Conservation (phyloP, 2,797 vertebrate species). For the Odontamblyopus rebecca region DNA sequence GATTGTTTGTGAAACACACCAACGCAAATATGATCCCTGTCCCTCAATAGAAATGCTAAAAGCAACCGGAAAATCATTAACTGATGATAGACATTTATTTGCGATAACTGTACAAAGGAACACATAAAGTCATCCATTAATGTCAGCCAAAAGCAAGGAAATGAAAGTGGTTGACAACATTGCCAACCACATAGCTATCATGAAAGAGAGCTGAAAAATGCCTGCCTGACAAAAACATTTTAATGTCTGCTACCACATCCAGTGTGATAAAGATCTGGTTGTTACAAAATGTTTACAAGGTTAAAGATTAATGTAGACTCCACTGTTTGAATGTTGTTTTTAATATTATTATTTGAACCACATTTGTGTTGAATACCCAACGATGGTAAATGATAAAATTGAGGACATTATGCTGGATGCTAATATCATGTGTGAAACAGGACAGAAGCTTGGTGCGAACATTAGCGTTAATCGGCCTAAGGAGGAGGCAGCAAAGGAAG, state of each 20-base stretch:
- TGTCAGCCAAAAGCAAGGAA: conserved; percentile 34
- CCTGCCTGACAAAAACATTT: conserved; percentile 10
- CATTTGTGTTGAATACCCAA: no score
- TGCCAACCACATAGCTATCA: conserved; percentile 32
- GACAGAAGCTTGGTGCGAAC: no score
- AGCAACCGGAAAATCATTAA: conserved; percentile 26
- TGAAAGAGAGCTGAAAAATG: conserved; percentile 8
- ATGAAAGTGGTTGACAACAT: conserved; percentile 28
- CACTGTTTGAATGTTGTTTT: no score
- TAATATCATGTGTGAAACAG: no score
- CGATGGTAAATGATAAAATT: no score
- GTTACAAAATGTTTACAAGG: neutral
- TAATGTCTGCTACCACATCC: conserved; percentile 7
- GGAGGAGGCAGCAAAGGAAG: no score
- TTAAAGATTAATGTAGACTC: no score
- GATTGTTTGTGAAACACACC: conserved; percentile 6
- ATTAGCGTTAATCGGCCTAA: no score
- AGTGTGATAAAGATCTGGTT: conserved; percentile 17
- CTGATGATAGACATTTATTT: conserved; percentile 50
- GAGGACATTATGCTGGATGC: no score
- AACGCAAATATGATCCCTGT: neutral
- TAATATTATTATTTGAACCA: no score
- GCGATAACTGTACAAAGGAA: conserved; percentile 44
- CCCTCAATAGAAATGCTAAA: conserved; percentile 16
- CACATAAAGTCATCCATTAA: conserved; percentile 48